Evolutionary conservation across 2,113 vertebrate genomes (phyloP).

Genomic region (Hucho hucho): DNA sequence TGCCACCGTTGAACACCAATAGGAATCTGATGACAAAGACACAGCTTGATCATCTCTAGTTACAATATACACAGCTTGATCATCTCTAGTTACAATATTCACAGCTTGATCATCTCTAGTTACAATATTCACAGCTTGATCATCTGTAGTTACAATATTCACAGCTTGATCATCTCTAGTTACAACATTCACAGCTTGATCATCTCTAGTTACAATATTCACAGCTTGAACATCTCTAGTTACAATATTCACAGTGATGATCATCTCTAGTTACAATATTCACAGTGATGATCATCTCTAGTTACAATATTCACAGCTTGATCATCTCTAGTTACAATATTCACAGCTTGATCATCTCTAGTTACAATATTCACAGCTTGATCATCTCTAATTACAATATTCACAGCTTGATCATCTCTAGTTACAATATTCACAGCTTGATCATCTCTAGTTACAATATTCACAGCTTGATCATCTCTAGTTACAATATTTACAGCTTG

Average conservation of each 20-base stretch:
- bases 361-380: too few species aligned
- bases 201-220: not conserved
- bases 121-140: not conserved
- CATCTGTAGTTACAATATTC: not conserved
- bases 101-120: too few species aligned
- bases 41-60: not conserved
- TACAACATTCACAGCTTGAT: not conserved
- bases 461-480: not conserved
- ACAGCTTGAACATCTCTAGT: too few species aligned
- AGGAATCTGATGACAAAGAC: not conserved
- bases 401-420: not conserved
- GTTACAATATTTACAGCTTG: too few species aligned
- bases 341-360: not conserved
- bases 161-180: too few species aligned
- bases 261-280: not conserved
- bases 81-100: not conserved
- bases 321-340: not conserved
- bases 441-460: not conserved
- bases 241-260: not conserved
- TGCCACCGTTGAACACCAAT: not conserved
- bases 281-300: too few species aligned
- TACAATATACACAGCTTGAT: too few species aligned
- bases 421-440: too few species aligned
- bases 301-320: not conserved
- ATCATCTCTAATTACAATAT: not conserved